Evolutionary conservation across 1,140 invertebrate genomes (phyloP).

Genomic region (Oppia nitens): DNA sequence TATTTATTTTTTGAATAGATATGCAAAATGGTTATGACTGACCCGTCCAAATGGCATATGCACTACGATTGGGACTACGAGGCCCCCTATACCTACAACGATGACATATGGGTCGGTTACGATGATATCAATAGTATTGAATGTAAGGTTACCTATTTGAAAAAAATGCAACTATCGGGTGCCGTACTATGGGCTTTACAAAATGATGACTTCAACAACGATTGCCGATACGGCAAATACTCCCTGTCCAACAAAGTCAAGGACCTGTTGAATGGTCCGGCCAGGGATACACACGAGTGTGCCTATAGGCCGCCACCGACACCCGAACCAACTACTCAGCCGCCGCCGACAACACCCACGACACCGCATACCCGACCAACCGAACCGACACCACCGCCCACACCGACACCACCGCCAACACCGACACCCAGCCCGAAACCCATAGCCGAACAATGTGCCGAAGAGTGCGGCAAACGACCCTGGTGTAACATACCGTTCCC

Average conservation of each 20-base stretch:
- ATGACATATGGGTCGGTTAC: conserved; percentile 66
- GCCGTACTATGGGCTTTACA: conserved; percentile 34
- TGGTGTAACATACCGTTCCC: no score
- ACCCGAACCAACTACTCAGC: neutral
- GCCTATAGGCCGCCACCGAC: neutral
- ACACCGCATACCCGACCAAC: neutral
- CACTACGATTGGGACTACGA: conserved; percentile 8
- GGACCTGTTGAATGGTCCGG: conserved; percentile 4
- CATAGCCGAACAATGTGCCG: neutral
- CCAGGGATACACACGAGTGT: conserved; percentile 4
- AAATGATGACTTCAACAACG: conserved; percentile 26
- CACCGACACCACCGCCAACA: neutral
- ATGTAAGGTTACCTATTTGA: conserved; percentile 34
- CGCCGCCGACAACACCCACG: neutral
- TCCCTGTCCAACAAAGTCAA: conserved; percentile 17
- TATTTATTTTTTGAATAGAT: conserved; percentile 10
- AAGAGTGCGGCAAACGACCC: neutral
- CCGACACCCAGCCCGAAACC: neutral
- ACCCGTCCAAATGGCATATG: neutral
- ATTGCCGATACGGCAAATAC: conserved; percentile 18
- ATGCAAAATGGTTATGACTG: conserved; percentile 2
- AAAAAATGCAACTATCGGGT: conserved; percentile 24
- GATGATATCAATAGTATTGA: conserved; percentile 48
- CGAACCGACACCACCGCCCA: neutral
- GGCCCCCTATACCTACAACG: conserved; percentile 36